Base-by-base conservation (phyloP, 2,113 vertebrate genomes). In the Gallinago jamesoni region DNA sequence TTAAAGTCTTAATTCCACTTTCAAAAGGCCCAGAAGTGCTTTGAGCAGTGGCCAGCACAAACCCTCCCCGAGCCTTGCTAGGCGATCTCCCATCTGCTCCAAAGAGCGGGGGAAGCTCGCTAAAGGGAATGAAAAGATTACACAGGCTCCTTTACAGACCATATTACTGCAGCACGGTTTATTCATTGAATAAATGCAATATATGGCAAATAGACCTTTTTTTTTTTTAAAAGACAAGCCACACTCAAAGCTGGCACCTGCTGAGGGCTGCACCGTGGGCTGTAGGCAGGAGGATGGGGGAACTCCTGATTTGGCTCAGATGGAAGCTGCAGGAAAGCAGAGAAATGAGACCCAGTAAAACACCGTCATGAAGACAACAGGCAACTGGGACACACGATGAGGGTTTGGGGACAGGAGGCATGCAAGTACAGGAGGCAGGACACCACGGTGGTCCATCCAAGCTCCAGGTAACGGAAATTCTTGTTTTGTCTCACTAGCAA, bases 311-410 rank as follows among this genome's bases (percentile, higher is more conserved):
- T 14, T 33, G 11, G 75, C 33, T 24, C 43, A n/a, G 55, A 33
- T 7, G 8, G 63, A 28, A 68, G 69, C 43, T n/a, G 77, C 50
- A 50, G 23, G 9, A 0, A 3, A 28, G 37, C 15, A 20, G 25
- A 19, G 75, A 53, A 41, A 50, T 27, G 41, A 56, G 70, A 59
- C 10, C 37, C 56, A 35, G 28, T 2, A 66, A 33, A 22, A 33
- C 17, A 18, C 4, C 0, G 2, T 6, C 0, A 0, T 2, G 8
- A 50, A 59, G 63, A 68, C 53, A 91, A 41, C 43, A 48, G n/a
- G 78, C 41, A 73, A 30, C 30, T 8, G 50, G 50, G 82, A 45
- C 25, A 15, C 53, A 12, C 23, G 8, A 6, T 2, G 6, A 43
- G 33, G 41, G 27, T 5, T 4, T 37, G 10, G 60, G 67, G 45